Conservation (phyloP, 2,113 vertebrate species). For the Natator depressus region DNA sequence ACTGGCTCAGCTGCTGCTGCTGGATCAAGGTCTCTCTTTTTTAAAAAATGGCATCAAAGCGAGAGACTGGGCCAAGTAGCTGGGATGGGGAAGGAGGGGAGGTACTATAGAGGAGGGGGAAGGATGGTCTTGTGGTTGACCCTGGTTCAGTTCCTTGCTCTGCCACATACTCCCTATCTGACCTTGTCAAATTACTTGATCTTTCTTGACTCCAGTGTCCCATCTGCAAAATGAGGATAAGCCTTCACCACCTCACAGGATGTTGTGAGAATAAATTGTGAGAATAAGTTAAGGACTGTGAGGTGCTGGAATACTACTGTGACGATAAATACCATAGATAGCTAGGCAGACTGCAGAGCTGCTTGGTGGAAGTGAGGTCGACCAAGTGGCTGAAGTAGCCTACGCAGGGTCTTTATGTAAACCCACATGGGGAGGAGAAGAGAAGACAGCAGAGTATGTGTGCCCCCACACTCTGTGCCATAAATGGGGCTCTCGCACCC, state of each 20-base stretch:
- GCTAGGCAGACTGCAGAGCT: rapidly evolving
- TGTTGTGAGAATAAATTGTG: background rate
- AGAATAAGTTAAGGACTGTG: background rate
- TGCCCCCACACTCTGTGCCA: rapidly evolving
- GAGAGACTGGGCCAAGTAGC: background rate
- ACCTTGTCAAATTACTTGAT: background rate
- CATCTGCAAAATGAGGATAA: background rate
- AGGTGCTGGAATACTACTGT: rapidly evolving
- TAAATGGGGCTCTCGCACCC: rapidly evolving
- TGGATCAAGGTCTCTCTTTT: background rate
- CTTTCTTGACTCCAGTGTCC: background rate
- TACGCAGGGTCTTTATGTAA: background rate
- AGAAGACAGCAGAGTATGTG: background rate
- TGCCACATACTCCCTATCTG: background rate
- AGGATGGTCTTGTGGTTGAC: background rate
- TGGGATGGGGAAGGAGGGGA: background rate
- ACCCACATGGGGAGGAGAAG: rapidly evolving
- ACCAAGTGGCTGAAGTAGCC: rapidly evolving
- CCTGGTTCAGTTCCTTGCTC: background rate
- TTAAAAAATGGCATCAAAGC: constrained; percentile 7
- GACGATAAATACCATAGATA: background rate
- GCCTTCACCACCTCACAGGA: background rate
- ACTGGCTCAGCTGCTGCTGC: background rate
- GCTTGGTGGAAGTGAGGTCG: background rate
- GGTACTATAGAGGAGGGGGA: no score